Evolutionary conservation across 2,888 invertebrate species (phyloP), one percentile per base, ranked within the genome.

Genomic region (Morpho achilles): DNA sequence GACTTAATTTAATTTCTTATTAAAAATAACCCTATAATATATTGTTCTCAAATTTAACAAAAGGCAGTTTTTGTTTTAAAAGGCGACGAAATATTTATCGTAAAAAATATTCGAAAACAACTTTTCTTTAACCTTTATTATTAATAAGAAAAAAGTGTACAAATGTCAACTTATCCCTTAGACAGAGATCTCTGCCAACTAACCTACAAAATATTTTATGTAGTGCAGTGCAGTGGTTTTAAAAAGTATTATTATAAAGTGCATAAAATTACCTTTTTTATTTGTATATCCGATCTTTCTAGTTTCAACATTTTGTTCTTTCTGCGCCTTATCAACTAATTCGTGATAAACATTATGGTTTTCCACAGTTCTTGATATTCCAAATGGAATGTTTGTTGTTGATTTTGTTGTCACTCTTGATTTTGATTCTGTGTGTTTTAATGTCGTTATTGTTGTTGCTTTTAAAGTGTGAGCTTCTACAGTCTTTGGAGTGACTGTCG

Each of bases 291-390:
- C 39, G 5, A 53, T 51, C 54, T 55, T 67, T 39, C 58, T 61
- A 1, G 53, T 54, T 60, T 69, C 69, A 8, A 67, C 58, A 0
- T 32, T 41, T 22, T 68, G 53, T 58, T 72, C 66, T 50, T 68
- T 69, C 10, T 58, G 68, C 42, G 61, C 61, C 47, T 70, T 72
- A 32, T 64, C 64, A 5, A 62, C 56, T 7, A 61, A 56, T 42
- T 67, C 65, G n/a, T 62, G 55, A 10, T 64, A 63, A 23, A 53
- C 48, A 23, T 67, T 62, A 42, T 70, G 67, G 39, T 69, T 65
- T 22, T 67, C 63, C 46, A 63, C 56, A n/a, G 67, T 66, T 23
- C 63, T 64, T 6, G 64, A 65, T 7, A 63, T 53, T 3, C 59
- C 60, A 10, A 62, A 60, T 7, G 60, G 50, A 10, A 53, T 60